phyloP scores from a whole-genome alignment of 2,888 invertebrate species.

The Galeruca laticollis region DNA sequence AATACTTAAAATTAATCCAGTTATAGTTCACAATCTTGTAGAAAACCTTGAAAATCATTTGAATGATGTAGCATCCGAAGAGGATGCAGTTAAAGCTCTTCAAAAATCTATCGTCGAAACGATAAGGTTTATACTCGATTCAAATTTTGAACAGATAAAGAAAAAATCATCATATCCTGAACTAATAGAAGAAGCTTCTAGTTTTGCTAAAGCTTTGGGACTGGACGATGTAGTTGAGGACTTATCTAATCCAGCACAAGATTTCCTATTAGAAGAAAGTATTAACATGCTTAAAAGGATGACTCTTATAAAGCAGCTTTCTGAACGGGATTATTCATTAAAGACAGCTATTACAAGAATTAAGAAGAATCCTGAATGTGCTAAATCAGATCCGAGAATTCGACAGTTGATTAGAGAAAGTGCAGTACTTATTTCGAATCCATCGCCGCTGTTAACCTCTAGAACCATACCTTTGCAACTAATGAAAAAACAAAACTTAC shows the following conservation, averaged over 20 bases:
- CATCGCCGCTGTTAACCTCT: conserved; percentile 72
- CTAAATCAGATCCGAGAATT: conserved; percentile 77
- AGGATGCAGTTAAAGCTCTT: conserved; percentile 74
- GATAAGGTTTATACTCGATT: conserved; percentile 73
- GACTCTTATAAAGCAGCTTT: conserved; percentile 78
- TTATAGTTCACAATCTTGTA: conserved; percentile 72
- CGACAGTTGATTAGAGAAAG: conserved; percentile 80
- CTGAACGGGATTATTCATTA: conserved; percentile 75
- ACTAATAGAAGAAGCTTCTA: conserved; percentile 75
- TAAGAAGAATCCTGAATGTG: conserved; percentile 75
- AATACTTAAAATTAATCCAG: conserved; percentile 72
- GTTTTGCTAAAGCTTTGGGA: conserved; percentile 78
- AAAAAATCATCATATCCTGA: conserved; percentile 61
- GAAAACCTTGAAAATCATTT: conserved; percentile 74
- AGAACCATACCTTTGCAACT: conserved; percentile 78
- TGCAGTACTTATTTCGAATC: conserved; percentile 70
- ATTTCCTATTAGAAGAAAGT: conserved; percentile 66
- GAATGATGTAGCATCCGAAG: conserved; percentile 72
- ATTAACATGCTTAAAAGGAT: conserved; percentile 77
- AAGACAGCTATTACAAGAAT: conserved; percentile 74
- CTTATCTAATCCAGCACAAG: conserved; percentile 58
- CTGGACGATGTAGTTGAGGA: conserved; percentile 73
- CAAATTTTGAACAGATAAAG: conserved; percentile 70
- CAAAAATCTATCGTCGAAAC: conserved; percentile 77
- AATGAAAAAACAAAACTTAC: conserved; percentile 76